A percentile compares a stretch with the other conserved stretches of the same genome.
phyloP scores from a whole-genome alignment of 2,797 vertebrate genomes.

The Enteromius unitaeniatus region DNA sequence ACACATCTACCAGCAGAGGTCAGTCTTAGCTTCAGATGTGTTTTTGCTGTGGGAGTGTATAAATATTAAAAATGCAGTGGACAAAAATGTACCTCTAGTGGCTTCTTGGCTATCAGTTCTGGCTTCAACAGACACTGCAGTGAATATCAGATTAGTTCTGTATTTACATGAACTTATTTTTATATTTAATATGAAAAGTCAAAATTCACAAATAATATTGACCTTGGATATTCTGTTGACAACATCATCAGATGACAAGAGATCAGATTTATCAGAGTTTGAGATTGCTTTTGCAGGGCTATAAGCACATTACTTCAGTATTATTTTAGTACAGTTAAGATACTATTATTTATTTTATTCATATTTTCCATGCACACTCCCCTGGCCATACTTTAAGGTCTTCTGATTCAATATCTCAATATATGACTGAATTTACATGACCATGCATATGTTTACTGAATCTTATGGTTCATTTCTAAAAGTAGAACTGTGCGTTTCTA shows the following conservation, averaged over 20 bases:
- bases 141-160: neutral
- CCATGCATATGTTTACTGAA: neutral
- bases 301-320: neutral
- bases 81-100: neutral
- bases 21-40: slow-evolving; percentile 1
- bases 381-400: too few relatives aligned
- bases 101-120: neutral
- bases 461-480: neutral
- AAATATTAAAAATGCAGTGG: neutral
- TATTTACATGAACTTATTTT: neutral
- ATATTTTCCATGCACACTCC: neutral
- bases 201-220: neutral
- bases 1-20: slow-evolving; percentile 50
- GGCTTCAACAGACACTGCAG: neutral
- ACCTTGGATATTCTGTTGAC: neutral
- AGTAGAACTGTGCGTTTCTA: neutral
- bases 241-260: neutral
- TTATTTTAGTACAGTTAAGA: neutral
- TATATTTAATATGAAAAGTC: neutral
- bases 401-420: neutral
- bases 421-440: neutral
- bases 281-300: neutral
- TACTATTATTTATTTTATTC: neutral
- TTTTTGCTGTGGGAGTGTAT: too few relatives aligned
- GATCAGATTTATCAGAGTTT: neutral